Evolutionary conservation across 2,888 invertebrate species (phyloP), one percentile per base, ranked within the genome.

Genomic region (Drosophila austrosaltans): DNA sequence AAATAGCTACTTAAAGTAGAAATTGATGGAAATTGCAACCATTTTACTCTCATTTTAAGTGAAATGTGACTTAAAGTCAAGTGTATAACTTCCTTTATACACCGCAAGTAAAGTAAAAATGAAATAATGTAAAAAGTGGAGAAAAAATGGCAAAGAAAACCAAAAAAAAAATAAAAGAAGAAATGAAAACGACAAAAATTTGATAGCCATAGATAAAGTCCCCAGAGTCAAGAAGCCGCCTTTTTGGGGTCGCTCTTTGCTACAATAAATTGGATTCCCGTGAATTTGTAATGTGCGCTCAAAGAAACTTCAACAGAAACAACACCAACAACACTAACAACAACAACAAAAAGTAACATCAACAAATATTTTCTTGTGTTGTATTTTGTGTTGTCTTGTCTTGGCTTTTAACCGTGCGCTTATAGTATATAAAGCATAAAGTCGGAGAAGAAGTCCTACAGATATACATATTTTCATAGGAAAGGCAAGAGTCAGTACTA

Each of bases 221-320:
- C 54, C 65, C 53, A 32, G 30, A 61, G 61, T 54, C 66, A 63
- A 71, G 22, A 44, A 10, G 39, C 30, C 48, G 20, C 20, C 12
- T 61, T 40, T 61, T 44, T 40, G 56, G 40, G 28, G 6, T 59
- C 36, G 36, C 48, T 62, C 12, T 65, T 60, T 75, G 80, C 78
- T 72, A 72, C 82, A 81, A 85, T 81, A 87, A 87, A 85, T 86
- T 87, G 85, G 85, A 87, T 86, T 87, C 81, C 75, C 58, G 68
- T 76, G 87, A 87, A 86, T 85, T 78, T 86, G 87, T 86, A 87
- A 85, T 82, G 82, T 81, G 81, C 76, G 76, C 81, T 86, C 75
- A 72, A 78, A 57, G 57, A 57, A 81, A 81, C 69, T 81, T 84
- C 84, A 70, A 57, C 77, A 65, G 68, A 62, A 78, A 36, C 48